Percentiles rank a stretch among this genome's conserved stretches.
Conservation (phyloP, 2,113 vertebrate genomes). For the Cyanoderma ruficeps region DNA sequence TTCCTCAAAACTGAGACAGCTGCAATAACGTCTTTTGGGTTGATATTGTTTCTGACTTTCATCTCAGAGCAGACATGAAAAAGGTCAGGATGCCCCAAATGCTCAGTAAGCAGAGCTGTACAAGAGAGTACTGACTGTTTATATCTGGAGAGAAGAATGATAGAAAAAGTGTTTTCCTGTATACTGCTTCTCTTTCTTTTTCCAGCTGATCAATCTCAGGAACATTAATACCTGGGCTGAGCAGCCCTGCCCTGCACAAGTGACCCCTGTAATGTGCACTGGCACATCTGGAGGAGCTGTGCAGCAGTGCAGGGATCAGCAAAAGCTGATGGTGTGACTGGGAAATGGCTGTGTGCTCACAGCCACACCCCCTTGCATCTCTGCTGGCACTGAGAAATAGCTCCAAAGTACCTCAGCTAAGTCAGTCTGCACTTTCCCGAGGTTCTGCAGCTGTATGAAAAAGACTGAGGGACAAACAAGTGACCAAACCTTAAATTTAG, state of each 20-base stretch:
- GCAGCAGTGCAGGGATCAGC: not conserved
- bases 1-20: not conserved
- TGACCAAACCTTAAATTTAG: not conserved
- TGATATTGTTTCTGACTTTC: not conserved
- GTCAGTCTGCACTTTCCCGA: not conserved
- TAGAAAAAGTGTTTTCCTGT: not conserved
- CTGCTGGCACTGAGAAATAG: not conserved
- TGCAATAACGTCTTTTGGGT: not conserved
- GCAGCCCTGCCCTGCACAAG: not conserved
- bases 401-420: not conserved
- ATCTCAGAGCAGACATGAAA: not conserved
- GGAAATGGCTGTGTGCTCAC: not conserved
- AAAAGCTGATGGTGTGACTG: no score
- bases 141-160: not conserved
- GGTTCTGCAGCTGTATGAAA: accelerated
- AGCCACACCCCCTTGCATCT: not conserved
- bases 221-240: not conserved
- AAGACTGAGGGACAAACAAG: not conserved
- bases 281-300: not conserved
- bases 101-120: not conserved
- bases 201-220: not conserved
- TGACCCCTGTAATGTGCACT: not conserved
- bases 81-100: not conserved
- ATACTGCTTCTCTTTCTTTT: not conserved
- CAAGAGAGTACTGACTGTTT: not conserved